These are phyloP conservation scores for Enteromius mattozi DNA, from an alignment of 2,797 vertebrate genomes.

Conservation along the genomic window DNA sequence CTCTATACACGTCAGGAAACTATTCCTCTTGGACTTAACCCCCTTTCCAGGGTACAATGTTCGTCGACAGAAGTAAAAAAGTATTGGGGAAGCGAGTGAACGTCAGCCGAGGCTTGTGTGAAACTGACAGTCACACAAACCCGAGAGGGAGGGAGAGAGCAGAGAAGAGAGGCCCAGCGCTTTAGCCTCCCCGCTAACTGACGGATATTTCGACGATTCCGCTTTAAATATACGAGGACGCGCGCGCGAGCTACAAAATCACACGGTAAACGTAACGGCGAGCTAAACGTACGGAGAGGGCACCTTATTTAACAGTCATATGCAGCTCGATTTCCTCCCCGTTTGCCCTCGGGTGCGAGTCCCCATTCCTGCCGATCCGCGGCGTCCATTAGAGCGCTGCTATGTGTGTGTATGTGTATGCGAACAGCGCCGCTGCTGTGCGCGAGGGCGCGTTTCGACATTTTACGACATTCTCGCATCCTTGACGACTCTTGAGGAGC, in stretches of 20 bases:
- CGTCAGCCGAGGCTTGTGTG: conserved; percentile 52
- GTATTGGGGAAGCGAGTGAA: conserved; percentile 39
- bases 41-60: conserved; percentile 21
- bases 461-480: conserved; percentile 67
- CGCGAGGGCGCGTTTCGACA: conserved; percentile 63
- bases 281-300: background rate
- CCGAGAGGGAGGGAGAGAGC: conserved; percentile 34
- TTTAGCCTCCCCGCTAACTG: conserved; percentile 53
- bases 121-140: conserved; percentile 60
- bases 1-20: conserved; percentile 39
- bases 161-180: conserved; percentile 43
- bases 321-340: conserved; percentile 65
- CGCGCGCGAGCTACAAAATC: conserved; percentile 7
- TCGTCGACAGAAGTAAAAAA: conserved; percentile 50
- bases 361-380: conserved; percentile 80
- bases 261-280: conserved; percentile 50
- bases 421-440: conserved; percentile 54
- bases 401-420: conserved; percentile 72
- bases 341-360: conserved; percentile 69
- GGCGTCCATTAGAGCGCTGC: conserved; percentile 72
- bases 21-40: background rate
- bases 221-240: background rate
- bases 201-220: conserved; percentile 44
- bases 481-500: conserved; percentile 26
- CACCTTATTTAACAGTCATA: conserved; percentile 36